Evolutionary conservation across 2,113 vertebrate species (phyloP), one percentile per base, ranked within the genome.

Genomic region (Gallinago media): DNA sequence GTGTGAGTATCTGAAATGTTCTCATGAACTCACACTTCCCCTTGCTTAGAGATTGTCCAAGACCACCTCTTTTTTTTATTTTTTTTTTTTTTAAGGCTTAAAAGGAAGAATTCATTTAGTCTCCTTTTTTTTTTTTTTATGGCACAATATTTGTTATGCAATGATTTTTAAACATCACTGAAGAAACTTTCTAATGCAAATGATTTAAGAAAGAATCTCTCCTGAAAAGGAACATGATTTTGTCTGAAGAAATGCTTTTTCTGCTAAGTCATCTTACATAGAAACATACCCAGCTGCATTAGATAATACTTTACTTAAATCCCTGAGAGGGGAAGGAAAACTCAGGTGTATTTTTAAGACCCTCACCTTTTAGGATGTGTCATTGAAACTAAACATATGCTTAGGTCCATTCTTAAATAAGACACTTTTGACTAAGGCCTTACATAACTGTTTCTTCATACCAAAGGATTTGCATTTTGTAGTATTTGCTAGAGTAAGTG

Each of bases 241-340:
- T 95, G 49, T 71, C 70, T 94, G 90, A 55, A 94, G 76, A 92
- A 76, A 49, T 46, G 46, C 34, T 89, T 42, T 91, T 91, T 95
- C 83, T 96, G 89, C 93, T 94, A 94, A 96, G 94, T 97, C 95
- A 96, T 95, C 77, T 83, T 91, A 85, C 40, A 79, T 26, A 87
- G 40, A 56, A 91, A 94, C 92, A 84, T 2, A 5, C 36, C 8
- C 34, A 26, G n/a, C 42, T 92, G 52, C 68, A 40, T 82, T 72
- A 67, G 55, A 74, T 22, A 77, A 9, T 47, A 16, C 70, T 83
- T 88, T 73, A 83, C 52, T 58, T 49, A 61, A 94, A 80, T 63
- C 72, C 56, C 56, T 63, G 56, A 59, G 59, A 67, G 29, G 31
- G 27, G 26, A 70, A 68, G 68, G 68, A 81, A 77, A 92, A 85